Evolutionary conservation across 2,113 vertebrate genomes (phyloP), one percentile per base, ranked within the genome.

Genomic region (Perccottus glenii): DNA sequence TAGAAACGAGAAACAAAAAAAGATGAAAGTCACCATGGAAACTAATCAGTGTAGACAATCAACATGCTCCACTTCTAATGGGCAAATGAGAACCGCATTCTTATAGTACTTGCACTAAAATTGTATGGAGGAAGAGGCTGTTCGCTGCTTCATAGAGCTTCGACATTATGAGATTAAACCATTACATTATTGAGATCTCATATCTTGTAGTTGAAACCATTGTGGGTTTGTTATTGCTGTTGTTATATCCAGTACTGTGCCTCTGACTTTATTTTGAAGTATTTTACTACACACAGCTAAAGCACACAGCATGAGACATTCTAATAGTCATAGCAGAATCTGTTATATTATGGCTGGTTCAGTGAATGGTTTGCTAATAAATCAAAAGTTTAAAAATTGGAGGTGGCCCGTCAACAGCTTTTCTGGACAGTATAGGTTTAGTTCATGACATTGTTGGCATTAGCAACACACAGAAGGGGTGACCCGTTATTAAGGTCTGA

Each of bases 131-230:
- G 19, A 60, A 38, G 10, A 75, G 47, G 3, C 46, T 64, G 44
- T 64, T 77, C 33, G 2, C 6, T 72, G 64, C 60, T 46, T 76
- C 65, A 73, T 56, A 72, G 36, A 64, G 61, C 10, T 11, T 16
- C 14, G 7, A 74, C 63, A 67, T 75, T 70, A 75, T 56, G 35
- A 38, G 43, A 76, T 76, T 63, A 63, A 77, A 68, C 61, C 52
- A 70, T 75, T 70, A 52, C 65, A 79, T 62, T 69, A 70, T 52
- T 64, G 45, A 68, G 16, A 43, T 63, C 47, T 50, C 43, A 50
- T 48, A 63, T 76, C 49, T 61, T 49, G 55, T 67, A 4, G 79
- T 50, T 9, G 19, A 49, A 36, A 56, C 42, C 38, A 45, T 33
- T 73, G 27, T 11, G 5, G 38, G 8, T 27, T 27, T 27, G 19